Base-by-base conservation (phyloP, 2,888 invertebrate species). In the Heliconius aoede region DNA sequence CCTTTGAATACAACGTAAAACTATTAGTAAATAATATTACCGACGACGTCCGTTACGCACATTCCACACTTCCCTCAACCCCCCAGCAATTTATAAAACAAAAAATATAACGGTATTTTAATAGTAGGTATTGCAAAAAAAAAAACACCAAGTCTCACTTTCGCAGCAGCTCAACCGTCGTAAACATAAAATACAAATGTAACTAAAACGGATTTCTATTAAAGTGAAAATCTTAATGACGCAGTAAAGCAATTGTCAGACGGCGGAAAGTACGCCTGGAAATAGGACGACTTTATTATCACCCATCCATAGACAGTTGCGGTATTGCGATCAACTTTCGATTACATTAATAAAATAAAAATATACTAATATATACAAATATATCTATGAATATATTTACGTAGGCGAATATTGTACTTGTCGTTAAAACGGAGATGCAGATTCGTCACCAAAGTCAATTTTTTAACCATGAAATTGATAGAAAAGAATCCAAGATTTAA, bases 141-240 rank as follows among this genome's bases (percentile, higher is more conserved):
- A 68, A 51, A n/a, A n/a, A n/a, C n/a, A 51, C 28, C 64, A 68
- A n/a, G 51, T 11, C 28, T 30, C 5, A 51, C 55, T 69, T n/a
- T 69, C 30, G n/a, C n/a, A 5, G 13, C 46, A 69, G 30, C 68
- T 51, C 51, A 26, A 26, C 26, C 60, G 40, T 72, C 58, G 36
- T 61, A 40, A 72, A 60, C 72, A 58, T 72, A 72, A 72, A 72
- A 72, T 61, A 72, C 60, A 72, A 72, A 72, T 72, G 72, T 72
- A 60, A 28, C 55, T 61, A 68, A 68, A 68, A 68, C 40, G 68
- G 74, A 55, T 80, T 80, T 80, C 78, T 81, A 80, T 80, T 79
- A 78, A 77, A 79, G 80, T 80, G 77, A 76, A 81, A 79, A 78
- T 80, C 79, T 80, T 81, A 81, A 76, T 67, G 78, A 62, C 78